Evolutionary conservation across 2,113 vertebrate genomes (phyloP), one percentile per base, ranked within the genome.

Genomic region (Crotophaga sulcirostris): DNA sequence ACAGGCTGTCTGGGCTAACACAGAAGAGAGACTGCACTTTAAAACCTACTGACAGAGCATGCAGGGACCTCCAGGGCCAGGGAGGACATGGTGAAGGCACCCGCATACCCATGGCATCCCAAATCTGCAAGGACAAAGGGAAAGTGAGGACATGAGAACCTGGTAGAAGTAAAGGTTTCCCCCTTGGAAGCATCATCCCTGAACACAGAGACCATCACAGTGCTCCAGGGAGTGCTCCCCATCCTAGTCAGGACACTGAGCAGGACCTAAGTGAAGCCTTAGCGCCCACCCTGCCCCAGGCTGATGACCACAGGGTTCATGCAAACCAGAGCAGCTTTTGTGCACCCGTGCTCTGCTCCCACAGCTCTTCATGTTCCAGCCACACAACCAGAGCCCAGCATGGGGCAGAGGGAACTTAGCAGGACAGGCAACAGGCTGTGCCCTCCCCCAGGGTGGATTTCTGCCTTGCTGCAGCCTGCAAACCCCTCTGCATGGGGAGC

Each of bases 401-500:
- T 4, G 49, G 21, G 23, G 9, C 13, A 11, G 62, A 69, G n/a
- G n/a, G 73, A n/a, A 16, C 0, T 0, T 33, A 34, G 44, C 45
- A 56, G 47, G 72, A 54, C 44, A 33, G 0, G 1, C 0, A 0
- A 19, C 10, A 45, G 66, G 36, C 49, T 11, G 25, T 19, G 28
- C 6, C 8, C 18, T 51, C 25, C 4, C 2, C 4, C 5, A 16
- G 78, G 12, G 25, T 23, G 44, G 47, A 34, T 11, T 36, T 38
- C 64, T 55, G 54, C 36, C 73, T 29, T 3, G 1, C 26, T 13
- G 9, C 44, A 78, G 44, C 21, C 62, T 60, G 34, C 26, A 66
- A 24, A 54, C 49, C 51, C 36, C 16, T 64, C 87, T 49, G 24
- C 0, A 0, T 15, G 31, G 26, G 45, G 18, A 0, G 0, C 18